These are phyloP conservation scores for Arizona elegans DNA, from an alignment of 2,113 vertebrate genomes.

Conservation along the genomic window DNA sequence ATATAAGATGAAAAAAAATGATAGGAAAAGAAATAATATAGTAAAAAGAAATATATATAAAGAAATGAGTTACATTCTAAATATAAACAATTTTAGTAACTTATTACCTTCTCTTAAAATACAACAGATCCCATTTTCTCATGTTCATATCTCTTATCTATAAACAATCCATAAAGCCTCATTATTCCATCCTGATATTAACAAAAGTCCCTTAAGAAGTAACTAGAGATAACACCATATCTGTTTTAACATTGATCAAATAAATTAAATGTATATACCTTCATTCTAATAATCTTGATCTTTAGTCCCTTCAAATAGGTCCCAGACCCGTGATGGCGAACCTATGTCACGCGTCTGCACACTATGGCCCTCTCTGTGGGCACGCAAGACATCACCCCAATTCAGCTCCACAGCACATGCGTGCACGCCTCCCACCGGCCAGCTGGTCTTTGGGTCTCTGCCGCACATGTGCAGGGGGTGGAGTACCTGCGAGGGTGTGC, in stretches of 20 bases:
- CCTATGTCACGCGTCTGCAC: too few species aligned
- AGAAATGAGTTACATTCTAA: background rate
- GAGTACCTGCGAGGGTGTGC: too few species aligned
- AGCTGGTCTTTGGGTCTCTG: too few species aligned
- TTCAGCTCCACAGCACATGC: too few species aligned
- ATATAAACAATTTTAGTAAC: background rate
- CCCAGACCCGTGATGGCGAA: background rate
- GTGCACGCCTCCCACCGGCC: too few species aligned
- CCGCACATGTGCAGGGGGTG: too few species aligned
- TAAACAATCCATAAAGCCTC: background rate
- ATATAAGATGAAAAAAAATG: background rate
- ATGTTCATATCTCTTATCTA: background rate
- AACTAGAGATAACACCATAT: background rate
- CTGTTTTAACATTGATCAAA: background rate
- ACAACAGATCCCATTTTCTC: background rate
- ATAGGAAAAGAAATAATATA: background rate
- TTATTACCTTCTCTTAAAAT: background rate
- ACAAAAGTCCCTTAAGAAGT: background rate
- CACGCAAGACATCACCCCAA: too few species aligned
- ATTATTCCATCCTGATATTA: background rate
- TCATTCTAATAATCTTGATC: background rate
- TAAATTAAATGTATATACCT: background rate
- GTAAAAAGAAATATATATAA: background rate
- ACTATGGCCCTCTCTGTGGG: too few species aligned
- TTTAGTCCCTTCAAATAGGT: background rate